Conservation (phyloP, 2,797 vertebrate genomes). For the Coracias cyanogaster region DNA sequence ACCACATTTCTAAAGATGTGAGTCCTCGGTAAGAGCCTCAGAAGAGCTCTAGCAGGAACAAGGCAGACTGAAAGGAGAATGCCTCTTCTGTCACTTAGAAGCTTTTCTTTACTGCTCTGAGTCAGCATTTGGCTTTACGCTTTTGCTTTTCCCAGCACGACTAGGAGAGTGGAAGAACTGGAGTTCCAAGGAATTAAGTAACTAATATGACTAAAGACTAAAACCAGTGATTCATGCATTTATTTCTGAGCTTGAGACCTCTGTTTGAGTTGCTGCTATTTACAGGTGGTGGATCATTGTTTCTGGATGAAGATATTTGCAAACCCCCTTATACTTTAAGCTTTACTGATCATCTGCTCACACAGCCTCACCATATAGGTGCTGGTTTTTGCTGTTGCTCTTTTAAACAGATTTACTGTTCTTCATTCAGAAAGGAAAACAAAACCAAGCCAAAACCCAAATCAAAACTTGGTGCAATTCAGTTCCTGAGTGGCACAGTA, state of each 20-base stretch:
- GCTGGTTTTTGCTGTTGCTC: not conserved
- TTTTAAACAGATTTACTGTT: constrained; percentile 23
- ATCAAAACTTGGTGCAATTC: not conserved
- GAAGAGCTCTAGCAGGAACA: not conserved
- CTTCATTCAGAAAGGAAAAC: not conserved
- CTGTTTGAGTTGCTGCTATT: constrained; percentile 58
- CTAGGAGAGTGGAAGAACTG: constrained; percentile 1
- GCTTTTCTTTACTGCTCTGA: not conserved
- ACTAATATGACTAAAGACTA: constrained; percentile 24
- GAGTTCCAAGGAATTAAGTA: not conserved
- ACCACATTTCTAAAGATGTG: not conserved
- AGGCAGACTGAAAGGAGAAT: not conserved
- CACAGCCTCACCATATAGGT: not conserved
- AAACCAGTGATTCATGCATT: constrained; percentile 48
- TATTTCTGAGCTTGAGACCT: constrained; percentile 30
- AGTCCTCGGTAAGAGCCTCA: not conserved
- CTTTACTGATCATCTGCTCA: not conserved
- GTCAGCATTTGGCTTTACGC: constrained; percentile 15
- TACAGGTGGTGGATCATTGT: not conserved
- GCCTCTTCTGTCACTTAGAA: not conserved
- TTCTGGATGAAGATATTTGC: constrained; percentile 46
- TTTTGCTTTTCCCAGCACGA: not conserved
- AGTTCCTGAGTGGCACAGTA: not conserved
- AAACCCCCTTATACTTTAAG: not conserved
- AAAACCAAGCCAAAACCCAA: not conserved